Evolutionary conservation across 1,140 invertebrate genomes (phyloP), one percentile per base, ranked within the genome.

Genomic region (Pygmarrhopalites habei): DNA sequence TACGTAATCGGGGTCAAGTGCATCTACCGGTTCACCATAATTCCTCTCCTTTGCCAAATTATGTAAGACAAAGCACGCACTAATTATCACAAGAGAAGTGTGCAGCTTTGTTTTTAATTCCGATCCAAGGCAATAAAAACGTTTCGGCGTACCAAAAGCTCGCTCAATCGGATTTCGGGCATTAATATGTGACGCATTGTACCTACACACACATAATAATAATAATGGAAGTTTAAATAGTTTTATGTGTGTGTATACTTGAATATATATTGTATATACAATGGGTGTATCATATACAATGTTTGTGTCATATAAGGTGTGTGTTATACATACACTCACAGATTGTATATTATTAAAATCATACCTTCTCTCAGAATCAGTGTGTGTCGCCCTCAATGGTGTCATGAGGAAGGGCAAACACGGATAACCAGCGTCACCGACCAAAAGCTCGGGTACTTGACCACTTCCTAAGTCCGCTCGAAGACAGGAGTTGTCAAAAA

Each of bases 41-140:
- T n/a, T n/a, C n/a, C n/a, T n/a, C n/a, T n/a, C n/a, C n/a, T n/a
- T n/a, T n/a, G 73, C 69, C 62, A 77, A 72, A 67, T 78, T 77
- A 58, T 78, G 75, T 17, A 79, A 59, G 1, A 78, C 74, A 49
- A 71, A 75, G 44, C 67, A 69, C 30, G 76, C 75, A 12, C 75
- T 65, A 28, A 78, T 76, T 1, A 77, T 62, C 30, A 64, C 32
- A n/a, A 72, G 29, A 12, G 62, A 47, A 30, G 52, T 77, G 28
- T 71, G 43, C 4, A 75, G n/a, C 63, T 74, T 72, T 0, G 72
- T 17, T 47, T 72, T 25, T 28, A 77, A 15, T 15, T 15, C 47
- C 15, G 65, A 29, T 7, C 67, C 73, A 39, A 78, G 73, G 66
- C 78, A 76, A 71, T 77, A 76, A 74, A 81, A 80, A 73, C 76